Base-by-base conservation (phyloP, 2,113 vertebrate genomes). In the Saimiri boliviensis region DNA sequence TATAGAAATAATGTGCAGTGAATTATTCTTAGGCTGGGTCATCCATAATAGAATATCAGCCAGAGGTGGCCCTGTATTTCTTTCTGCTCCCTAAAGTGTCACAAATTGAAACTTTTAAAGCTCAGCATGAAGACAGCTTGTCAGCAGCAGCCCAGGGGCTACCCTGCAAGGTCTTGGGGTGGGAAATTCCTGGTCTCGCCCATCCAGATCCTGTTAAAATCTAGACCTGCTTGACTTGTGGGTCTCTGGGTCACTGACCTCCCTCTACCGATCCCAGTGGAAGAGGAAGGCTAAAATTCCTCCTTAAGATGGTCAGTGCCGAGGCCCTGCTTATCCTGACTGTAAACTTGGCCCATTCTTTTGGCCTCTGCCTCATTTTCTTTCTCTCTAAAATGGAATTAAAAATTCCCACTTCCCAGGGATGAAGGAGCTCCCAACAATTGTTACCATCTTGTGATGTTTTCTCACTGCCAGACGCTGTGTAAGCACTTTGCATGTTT, bases 11-110 rank as follows among this genome's bases (percentile, higher is more conserved):
- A 80, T 3, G 30, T 71, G 70, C 56, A 4, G 40, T 86, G 93
- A 88, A 71, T 89, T 83, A 71, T 86, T 89, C 86, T 93, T 42
- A 37, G 0, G 0, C 35, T 11, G 0, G 49, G 71, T 79, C 71
- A 76, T 86, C 84, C 70, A 68, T 94, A 92, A 96, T 89, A 84
- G 93, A 68, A 89, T 86, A 93, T 81, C 83, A 63, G 89, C 73
- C 40, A 0, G 17, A 56, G 76, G 76, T 84, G 89, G 82, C 87
- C 80, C 58, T n/a, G 27, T 95, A 84, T 97, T 97, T 98, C 92
- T 96, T 95, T 92, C 27, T 0, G 0, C 52, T 93, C 89, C 71
- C 83, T 47, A 66, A 95, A 88, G 93, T 68, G 79, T 74, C 76
- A 89, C 94, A 91, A 90, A 93, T 89, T 49, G 86, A 91, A 45